Evolutionary conservation across 2,797 vertebrate genomes (phyloP), one percentile per base, ranked within the genome.

Genomic region (Lepus townsendii): DNA sequence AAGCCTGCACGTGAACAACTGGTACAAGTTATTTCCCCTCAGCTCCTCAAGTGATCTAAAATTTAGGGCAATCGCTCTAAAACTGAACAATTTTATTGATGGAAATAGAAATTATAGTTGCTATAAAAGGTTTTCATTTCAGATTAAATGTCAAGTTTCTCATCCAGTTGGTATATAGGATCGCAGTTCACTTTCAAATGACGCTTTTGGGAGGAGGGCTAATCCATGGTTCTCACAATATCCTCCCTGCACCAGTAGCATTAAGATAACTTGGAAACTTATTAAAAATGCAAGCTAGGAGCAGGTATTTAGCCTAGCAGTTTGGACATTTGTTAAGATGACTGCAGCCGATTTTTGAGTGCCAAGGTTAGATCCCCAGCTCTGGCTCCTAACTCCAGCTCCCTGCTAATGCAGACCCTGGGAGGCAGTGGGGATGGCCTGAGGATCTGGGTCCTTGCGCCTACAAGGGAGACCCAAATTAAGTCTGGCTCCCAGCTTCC

Each of bases 81-180:
- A 72, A 65, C 1, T 22, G 22, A 16, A 71, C 14, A 69, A 24
- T 4, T 42, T 84, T 72, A 9, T 65, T 89, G 22, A 32, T 63
- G 11, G 78, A 69, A 72, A 87, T 73, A 80, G 62, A 94, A 94
- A 65, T 38, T 57, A 8, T 7, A 26, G 16, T 83, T 35, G 12
- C 32, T 80, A 72, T 80, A 72, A 72, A 50, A 26, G 83, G 8
- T 5, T 63, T 94, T 86, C 38, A 32, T 69, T 63, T 65, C 72
- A n/a, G 12, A 52, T 76, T 79, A 80, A 85, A 73, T 57, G 69
- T 96, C 62, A 60, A 42, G 80, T 66, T 84, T 92, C 50, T 85
- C 50, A 85, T 66, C 7, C 38, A 83, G 22, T 26, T 93, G 66
- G 11, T 22, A 78, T 16, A 60, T 19, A 88, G 14, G 54, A 73